Conservation (phyloP, 2,113 vertebrate genomes). For the Syngnathus floridae region DNA sequence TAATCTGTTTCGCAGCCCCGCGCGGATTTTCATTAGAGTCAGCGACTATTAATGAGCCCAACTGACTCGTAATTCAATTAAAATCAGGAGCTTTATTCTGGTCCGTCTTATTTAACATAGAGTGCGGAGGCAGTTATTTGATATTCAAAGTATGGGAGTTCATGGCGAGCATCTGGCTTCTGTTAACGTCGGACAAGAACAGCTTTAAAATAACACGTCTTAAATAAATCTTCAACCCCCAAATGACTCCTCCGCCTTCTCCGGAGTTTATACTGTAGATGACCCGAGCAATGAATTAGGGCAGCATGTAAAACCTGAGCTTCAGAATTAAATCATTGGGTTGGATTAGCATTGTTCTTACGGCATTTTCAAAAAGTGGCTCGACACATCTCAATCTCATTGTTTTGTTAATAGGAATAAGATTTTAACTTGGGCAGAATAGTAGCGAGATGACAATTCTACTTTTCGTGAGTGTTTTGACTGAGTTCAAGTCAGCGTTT, state of each 20-base stretch:
- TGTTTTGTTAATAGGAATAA: not conserved
- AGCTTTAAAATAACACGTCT: not conserved
- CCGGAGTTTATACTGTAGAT: not conserved
- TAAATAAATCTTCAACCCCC: not conserved
- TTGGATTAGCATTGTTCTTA: not conserved
- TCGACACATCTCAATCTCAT: not conserved
- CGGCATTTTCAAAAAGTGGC: not conserved
- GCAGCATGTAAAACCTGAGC: not conserved
- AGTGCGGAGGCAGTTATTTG: not conserved
- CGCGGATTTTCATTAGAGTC: not conserved
- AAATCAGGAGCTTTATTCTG: not conserved
- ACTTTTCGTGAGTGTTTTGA: not conserved
- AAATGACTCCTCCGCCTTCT: not conserved
- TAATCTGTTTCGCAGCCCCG: not conserved
- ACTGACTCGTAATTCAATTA: not conserved
- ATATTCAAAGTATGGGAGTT: not conserved
- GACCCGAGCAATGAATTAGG: not conserved
- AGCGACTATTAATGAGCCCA: not conserved
- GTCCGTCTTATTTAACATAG: conserved; percentile 1
- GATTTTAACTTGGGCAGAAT: not conserved
- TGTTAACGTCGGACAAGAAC: not conserved
- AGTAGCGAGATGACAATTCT: too few species aligned
- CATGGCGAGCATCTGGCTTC: not conserved
- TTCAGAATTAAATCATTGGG: not conserved
- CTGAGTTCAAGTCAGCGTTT: conserved; percentile 17